Base-by-base conservation (phyloP, 2,113 vertebrate species). In the Myocastor coypus region DNA sequence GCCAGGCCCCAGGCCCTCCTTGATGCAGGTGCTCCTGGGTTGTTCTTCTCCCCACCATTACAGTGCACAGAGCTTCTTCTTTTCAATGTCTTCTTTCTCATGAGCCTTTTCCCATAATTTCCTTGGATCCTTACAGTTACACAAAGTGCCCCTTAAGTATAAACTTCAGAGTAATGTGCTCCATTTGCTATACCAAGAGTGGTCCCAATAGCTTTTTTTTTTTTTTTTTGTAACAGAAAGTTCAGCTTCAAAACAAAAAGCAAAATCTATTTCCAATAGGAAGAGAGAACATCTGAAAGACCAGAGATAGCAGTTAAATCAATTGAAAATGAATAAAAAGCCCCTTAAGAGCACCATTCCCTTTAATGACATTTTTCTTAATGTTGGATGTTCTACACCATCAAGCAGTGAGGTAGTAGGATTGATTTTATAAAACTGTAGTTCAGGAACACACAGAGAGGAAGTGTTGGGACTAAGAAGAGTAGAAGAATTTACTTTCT, bases 241-340 rank as follows among this genome's bases (percentile, higher is more conserved):
- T 89, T 95, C 75, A 89, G 7, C 71, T 89, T 92, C 37, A 89
- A 95, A 97, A 83, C 68, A 95, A 92, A 86, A 96, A 71, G 80
- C 32, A 3, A 81, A 95, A 94, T 96, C 94, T 82, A 55, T 94
- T 95, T 97, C 93, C 87, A 63, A 93, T 87, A 96, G 2, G 0
- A 92, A 97, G 80, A 95, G 82, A 91, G 89, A 93, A 87, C 78
- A 73, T 84, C 86, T 89, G 75, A 92, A 90, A 96, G 92, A 96
- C 91, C 75, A n/a, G 52, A 80, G 89, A 91, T 91, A 97, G 87
- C 26, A 97, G 92, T 94, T 88, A 97, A 92, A 68, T 55, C 92
- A 93, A 97, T 19, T 92, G 89, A 95, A 97, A 97, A 97, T 94
- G 91, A 92, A 94, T 95, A 89, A 86, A 96, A 97, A 98, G 46